Base-by-base conservation (phyloP, 2,113 vertebrate genomes). In the Paramormyrops kingsleyae region DNA sequence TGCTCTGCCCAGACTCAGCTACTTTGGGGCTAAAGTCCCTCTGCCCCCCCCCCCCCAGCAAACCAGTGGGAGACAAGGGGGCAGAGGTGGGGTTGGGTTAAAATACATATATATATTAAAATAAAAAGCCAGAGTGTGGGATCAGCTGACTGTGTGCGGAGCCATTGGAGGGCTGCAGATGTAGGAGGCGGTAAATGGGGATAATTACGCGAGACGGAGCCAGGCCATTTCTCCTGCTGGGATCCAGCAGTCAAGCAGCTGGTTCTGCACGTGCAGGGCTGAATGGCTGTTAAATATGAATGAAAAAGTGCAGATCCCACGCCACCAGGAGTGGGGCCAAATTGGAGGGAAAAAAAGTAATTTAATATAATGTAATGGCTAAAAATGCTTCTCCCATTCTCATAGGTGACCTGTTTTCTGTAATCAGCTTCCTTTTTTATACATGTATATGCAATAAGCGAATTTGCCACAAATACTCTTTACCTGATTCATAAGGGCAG, bases 101-200 rank as follows among this genome's bases (percentile, higher is more conserved):
- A 50, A 86, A 86, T 52, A 35, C 1, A 92, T 62, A 59, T 59
- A n/a, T 66, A 31, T 70, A 31, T 70, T 70, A 93, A 89, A 93
- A 66, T 91, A 92, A 85, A 88, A 15, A 94, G 93, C 92, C 92
- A 92, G 92, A 93, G 91, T 94, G 95, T 91, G 93, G 31, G 94
- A 91, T 92, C 90, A 94, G 92, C 94, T 93, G 94, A 93, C 94
- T 94, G 92, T 90, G 91, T 91, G 93, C 93, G 94, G 89, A 93
- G 94, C 90, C 90, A 90, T 27, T 88, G 93, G 94, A 92, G 91
- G 87, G 91, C 80, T 90, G 90, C 92, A 77, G 93, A 94, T 92
- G 91, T 92, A 94, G 93, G 94, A 92, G 93, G 94, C 90, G 94
- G 94, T 94, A 94, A 87, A 90, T 91, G 70, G 92, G 93, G 92